Percentiles rank a stretch among this genome's conserved stretches.
Conservation (phyloP, 2,797 vertebrate species). For the Squalus acanthias region DNA sequence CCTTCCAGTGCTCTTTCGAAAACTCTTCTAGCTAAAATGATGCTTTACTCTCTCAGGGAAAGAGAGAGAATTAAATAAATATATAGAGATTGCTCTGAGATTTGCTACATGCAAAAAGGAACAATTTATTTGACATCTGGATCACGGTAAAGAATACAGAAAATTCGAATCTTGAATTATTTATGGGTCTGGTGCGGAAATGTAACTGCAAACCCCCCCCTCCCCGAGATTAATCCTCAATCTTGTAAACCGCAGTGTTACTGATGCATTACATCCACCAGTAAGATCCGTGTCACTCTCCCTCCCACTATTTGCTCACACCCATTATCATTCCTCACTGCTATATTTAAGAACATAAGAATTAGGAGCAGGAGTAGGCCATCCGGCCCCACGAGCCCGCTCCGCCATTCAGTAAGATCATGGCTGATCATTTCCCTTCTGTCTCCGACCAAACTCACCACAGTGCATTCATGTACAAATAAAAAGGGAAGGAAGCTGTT, state of each 20-base stretch:
- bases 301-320: not conserved
- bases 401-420: too few species aligned
- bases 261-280: not conserved
- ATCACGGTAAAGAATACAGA: not conserved
- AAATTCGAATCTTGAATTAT: slow-evolving; percentile 10
- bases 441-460: not conserved
- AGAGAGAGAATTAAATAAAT: not conserved
- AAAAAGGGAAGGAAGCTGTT: not conserved
- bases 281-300: not conserved
- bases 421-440: not conserved
- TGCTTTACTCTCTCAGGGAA: not conserved
- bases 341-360: not conserved
- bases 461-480: not conserved
- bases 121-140: slow-evolving; percentile 1
- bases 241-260: not conserved
- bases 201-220: not conserved
- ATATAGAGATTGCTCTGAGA: not conserved
- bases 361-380: too few species aligned
- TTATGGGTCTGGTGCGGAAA: not conserved
- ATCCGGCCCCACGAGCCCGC: too few species aligned
- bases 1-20: not conserved
- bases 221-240: slow-evolving; percentile 7
- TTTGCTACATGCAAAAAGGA: not conserved
- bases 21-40: not conserved
- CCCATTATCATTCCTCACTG: not conserved